Conservation (phyloP, 2,113 vertebrate genomes). For the Fregata magnificens region DNA sequence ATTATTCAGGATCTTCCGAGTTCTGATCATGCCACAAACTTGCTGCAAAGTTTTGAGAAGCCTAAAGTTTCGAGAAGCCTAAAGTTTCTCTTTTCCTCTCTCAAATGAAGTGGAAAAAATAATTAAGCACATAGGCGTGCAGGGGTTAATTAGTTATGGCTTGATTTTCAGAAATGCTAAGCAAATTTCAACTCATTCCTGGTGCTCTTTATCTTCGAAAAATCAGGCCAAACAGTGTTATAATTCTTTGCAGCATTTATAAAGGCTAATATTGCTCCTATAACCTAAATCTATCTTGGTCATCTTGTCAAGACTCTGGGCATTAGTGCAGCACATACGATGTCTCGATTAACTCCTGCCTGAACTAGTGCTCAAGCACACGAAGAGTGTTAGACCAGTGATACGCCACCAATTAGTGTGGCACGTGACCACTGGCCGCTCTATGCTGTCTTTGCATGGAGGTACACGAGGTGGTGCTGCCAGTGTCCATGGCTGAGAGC, state of each 20-base stretch:
- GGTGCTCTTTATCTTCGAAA: background rate
- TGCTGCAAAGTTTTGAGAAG: background rate
- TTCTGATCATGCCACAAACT: background rate
- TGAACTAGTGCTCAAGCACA: background rate
- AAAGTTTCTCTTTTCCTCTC: background rate
- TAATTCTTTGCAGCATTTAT: background rate
- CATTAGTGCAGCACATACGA: background rate
- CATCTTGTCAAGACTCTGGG: background rate
- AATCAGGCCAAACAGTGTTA: background rate
- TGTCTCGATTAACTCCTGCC: background rate
- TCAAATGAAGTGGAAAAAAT: background rate
- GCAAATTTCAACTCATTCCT: background rate
- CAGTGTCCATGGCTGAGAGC: background rate
- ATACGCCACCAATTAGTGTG: accelerated
- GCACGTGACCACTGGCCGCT: accelerated
- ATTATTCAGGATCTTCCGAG: background rate
- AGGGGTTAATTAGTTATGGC: background rate
- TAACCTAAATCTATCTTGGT: background rate
- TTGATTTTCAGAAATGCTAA: background rate
- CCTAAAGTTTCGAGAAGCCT: background rate
- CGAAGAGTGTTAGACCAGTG: background rate
- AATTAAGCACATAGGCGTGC: background rate
- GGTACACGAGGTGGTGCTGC: background rate
- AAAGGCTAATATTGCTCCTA: background rate
- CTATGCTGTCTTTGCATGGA: accelerated